phyloP scores from a whole-genome alignment of 2,888 invertebrate genomes.

The Erannis defoliaria region DNA sequence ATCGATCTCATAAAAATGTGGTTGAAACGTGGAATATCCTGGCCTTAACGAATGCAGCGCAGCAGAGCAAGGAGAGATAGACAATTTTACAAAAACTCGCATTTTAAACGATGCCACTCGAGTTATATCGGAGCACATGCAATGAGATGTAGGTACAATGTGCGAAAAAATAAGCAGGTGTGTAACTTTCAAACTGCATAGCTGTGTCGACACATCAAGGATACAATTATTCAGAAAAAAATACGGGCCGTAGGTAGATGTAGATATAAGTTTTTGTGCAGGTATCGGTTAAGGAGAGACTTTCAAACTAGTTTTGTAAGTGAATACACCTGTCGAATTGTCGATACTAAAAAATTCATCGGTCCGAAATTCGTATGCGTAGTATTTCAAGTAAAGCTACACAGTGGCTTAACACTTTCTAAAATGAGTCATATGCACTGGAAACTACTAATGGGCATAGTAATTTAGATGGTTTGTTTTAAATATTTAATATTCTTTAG shows the following conservation, averaged over 20 bases:
- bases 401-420: slow-evolving; percentile 48
- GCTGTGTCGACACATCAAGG: slow-evolving; percentile 50
- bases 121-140: slow-evolving; percentile 16
- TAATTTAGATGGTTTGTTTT: not conserved
- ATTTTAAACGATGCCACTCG: slow-evolving; percentile 7
- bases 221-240: slow-evolving; percentile 45
- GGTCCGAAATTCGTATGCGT: slow-evolving; percentile 21
- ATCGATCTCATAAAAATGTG: too few relatives aligned
- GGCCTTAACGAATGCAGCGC: too few relatives aligned
- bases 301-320: slow-evolving; percentile 39
- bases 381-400: slow-evolving; percentile 31
- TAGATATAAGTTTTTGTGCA: slow-evolving; percentile 27
- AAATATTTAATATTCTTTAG: not conserved
- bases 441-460: not conserved
- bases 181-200: slow-evolving; percentile 48
- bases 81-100: slow-evolving; percentile 7
- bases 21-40: not conserved
- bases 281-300: slow-evolving; percentile 25
- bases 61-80: not conserved
- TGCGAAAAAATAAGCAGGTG: slow-evolving; percentile 45
- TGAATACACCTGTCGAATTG: slow-evolving; percentile 41
- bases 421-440: slow-evolving; percentile 43
- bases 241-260: slow-evolving; percentile 28
- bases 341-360: slow-evolving; percentile 21
- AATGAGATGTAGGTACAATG: slow-evolving; percentile 7